A percentile compares a stretch with the other conserved stretches of the same genome.
Evolutionary conservation across 2,797 vertebrate genomes (phyloP).

Genomic region (Alosa sapidissima): DNA sequence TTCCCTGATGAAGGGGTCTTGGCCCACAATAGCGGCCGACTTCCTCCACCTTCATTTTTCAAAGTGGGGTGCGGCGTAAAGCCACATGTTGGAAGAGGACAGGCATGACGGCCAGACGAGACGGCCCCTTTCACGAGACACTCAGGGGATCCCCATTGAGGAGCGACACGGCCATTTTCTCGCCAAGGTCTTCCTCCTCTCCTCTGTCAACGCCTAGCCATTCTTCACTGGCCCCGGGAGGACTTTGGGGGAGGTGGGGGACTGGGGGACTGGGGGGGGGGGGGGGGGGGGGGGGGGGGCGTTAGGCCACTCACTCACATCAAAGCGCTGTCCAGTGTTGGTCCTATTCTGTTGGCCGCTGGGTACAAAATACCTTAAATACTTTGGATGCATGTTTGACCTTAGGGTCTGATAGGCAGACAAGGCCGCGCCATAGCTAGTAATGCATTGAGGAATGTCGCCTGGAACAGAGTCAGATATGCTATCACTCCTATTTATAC

Average conservation of each 20-base stretch:
- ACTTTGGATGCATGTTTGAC: conserved; percentile 18
- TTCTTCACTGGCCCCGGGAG: not conserved
- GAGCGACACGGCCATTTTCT: not conserved
- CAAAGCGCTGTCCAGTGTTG: not conserved
- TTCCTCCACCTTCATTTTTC: conserved; percentile 9
- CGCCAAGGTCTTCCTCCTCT: conserved; percentile 16
- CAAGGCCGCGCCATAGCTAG: not conserved
- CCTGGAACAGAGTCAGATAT: conserved; percentile 12
- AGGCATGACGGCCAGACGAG: not conserved
- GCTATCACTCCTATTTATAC: conserved; percentile 26
- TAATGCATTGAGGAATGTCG: conserved; percentile 2
- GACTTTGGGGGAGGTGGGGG: not conserved
- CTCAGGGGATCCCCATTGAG: not conserved
- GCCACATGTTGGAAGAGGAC: not conserved
- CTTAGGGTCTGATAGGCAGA: conserved; percentile 9
- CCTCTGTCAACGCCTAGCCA: conserved; percentile 18
- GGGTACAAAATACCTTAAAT: conserved; percentile 15
- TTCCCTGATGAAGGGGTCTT: conserved; percentile 4
- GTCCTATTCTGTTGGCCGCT: not conserved
- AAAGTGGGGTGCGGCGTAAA: not conserved
- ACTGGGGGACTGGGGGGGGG: not conserved
- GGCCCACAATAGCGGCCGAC: not conserved
- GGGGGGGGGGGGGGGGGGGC: not conserved
- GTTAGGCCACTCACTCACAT: not conserved
- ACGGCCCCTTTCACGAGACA: not conserved